Base-by-base conservation (phyloP, 2,797 vertebrate genomes). In the Champsocephalus gunnari region DNA sequence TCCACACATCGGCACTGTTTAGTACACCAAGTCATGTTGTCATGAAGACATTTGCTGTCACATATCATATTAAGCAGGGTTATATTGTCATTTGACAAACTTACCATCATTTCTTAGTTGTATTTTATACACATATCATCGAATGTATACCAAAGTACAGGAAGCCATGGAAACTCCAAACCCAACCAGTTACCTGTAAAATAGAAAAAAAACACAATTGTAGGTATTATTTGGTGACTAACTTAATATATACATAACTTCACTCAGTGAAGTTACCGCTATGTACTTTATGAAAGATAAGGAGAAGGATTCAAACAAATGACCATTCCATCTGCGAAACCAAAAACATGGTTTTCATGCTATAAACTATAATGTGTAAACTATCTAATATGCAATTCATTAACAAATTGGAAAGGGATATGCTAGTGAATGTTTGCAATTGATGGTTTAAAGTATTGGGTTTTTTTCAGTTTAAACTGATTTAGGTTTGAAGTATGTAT, bases 81-180 rank as follows among this genome's bases (percentile, higher is more conserved):
- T 38, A 13, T 24, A 17, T n/a, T 3, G 28, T 62, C 1, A 0
- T 48, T 67, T 21, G 16, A 67, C 0, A 10, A 34, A 81, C 92
- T 82, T 80, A 94, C 95, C 94, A 93, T 94, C 2, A 54, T 93
- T 78, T 79, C n/a, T 68, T 51, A 49, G 17, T 9, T 71, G 21
- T 79, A 24, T 87, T 90, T 87, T 67, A 85, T 78, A 78, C 85
- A 87, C 90, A 92, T 93, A 78, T 88, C 88, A 86, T 17, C 32
- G 45, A 88, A 75, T 51, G 53, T 58, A 48, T 19, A 65, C 56
- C n/a, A 66, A 71, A 89, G 73, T 17, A 73, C 17, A 41, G 49
- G 14, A 57, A 64, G 81, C 28, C 48, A 56, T 62, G 34, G 38
- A 73, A 69, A 48, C 38, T 9, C 21, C 32, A 48, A 63, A 34